Conservation (phyloP, 2,797 vertebrate genomes). For the Hephaestus fuliginosus region DNA sequence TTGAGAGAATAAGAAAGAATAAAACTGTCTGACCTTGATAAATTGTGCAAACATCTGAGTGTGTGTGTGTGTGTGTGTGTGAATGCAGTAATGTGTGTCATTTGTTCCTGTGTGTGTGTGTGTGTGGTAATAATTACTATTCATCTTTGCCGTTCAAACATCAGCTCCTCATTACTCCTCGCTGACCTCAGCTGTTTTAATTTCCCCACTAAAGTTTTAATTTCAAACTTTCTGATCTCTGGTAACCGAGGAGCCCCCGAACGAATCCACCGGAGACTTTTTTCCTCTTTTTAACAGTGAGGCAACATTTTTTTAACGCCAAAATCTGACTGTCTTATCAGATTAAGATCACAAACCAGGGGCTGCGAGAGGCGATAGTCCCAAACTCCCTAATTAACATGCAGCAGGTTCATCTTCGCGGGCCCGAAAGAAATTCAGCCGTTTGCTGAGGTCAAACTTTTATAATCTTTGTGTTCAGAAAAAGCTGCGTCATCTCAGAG, state of each 20-base stretch:
- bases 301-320: conserved; percentile 6
- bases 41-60: background rate
- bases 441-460: conserved; percentile 18
- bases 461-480: background rate
- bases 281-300: conserved; percentile 21
- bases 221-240: conserved; percentile 57
- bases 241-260: conserved; percentile 15
- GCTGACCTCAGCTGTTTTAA: conserved; percentile 56
- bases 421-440: background rate
- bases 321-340: conserved; percentile 34
- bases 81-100: background rate
- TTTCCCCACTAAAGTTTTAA: conserved; percentile 62
- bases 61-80: background rate
- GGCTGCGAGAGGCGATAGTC: background rate
- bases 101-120: conserved; percentile 22
- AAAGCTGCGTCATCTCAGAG: conserved; percentile 9
- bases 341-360: conserved; percentile 46
- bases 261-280: conserved; percentile 35
- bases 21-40: background rate
- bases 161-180: conserved; percentile 58
- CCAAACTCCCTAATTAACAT: conserved; percentile 43
- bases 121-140: conserved; percentile 54
- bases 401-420: conserved; percentile 29
- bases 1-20: background rate
- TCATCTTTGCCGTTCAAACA: conserved; percentile 46